phyloP scores from a whole-genome alignment of 2,888 invertebrate species.

The Drosophila anomelani region DNA sequence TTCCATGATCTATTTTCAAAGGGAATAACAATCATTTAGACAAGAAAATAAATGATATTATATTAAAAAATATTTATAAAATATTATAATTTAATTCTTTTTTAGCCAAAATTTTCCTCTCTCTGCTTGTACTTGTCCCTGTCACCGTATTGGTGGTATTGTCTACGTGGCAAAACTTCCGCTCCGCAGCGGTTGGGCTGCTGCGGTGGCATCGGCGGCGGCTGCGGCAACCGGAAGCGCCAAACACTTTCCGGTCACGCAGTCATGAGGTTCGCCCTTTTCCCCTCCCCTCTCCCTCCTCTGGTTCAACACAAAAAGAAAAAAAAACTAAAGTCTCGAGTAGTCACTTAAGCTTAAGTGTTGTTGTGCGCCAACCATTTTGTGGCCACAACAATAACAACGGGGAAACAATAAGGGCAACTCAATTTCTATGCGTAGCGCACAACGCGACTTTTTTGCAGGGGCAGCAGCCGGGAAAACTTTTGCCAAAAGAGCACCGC shows the following conservation, averaged over 20 bases:
- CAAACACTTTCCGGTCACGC: slow-evolving; percentile 78
- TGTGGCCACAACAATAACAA: slow-evolving; percentile 63
- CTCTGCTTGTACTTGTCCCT: slow-evolving; percentile 7
- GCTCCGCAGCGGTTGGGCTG: slow-evolving; percentile 45
- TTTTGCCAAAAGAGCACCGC: slow-evolving; percentile 41
- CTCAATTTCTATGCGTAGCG: slow-evolving; percentile 69
- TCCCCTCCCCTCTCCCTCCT: background rate
- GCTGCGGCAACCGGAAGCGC: slow-evolving; percentile 67
- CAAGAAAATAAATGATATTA: background rate
- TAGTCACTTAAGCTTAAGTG: slow-evolving; percentile 73
- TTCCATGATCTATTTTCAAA: too few species aligned
- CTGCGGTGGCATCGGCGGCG: slow-evolving; percentile 34
- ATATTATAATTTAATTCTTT: background rate
- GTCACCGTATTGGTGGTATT: slow-evolving; percentile 46
- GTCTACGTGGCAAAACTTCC: slow-evolving; percentile 63
- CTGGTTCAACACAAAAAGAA: slow-evolving; percentile 3
- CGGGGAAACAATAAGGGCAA: slow-evolving; percentile 50
- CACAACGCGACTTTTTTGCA: slow-evolving; percentile 55
- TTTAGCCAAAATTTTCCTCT: background rate
- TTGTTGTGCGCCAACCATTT: slow-evolving; percentile 73
- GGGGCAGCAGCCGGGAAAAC: slow-evolving; percentile 17
- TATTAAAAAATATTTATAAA: too few species aligned
- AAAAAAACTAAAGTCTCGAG: slow-evolving; percentile 61
- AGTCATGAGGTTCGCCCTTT: slow-evolving; percentile 42
- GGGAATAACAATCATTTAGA: too few species aligned